These are phyloP conservation scores for fruit fly (Drosophila melanogaster) DNA, from an alignment of 1,140 invertebrate genomes.

Conservation along the genomic window Release_6_plus_ISO1_MT NT_033779.5:1338001-1338500, in stretches of 20 bases:
- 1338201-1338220: neutral
- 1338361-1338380: constrained; percentile 53
- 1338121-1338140: constrained; percentile 1
- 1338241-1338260: constrained; percentile 8
- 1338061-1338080: constrained; percentile 23
- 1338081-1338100: constrained; percentile 12
- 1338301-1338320: constrained; percentile 20
- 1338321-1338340: constrained; percentile 11
- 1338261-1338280: constrained; percentile 54
- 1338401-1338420: neutral
- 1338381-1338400: constrained; percentile 31
- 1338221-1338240: too few species aligned
- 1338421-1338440: constrained; percentile 37
- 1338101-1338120: neutral
- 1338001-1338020: neutral
- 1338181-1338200: too few species aligned
- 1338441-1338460: constrained; percentile 12
- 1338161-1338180: neutral
- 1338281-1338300: constrained; percentile 25
- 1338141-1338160: constrained; percentile 9
- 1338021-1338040: constrained; percentile 46
- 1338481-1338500: constrained; percentile 34
- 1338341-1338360: constrained; percentile 50
- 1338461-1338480: constrained; percentile 34
- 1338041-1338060: constrained; percentile 11